These are phyloP conservation scores for Microcebus jonahi DNA, from an alignment of 2,113 vertebrate genomes.

Conservation along the genomic window DNA sequence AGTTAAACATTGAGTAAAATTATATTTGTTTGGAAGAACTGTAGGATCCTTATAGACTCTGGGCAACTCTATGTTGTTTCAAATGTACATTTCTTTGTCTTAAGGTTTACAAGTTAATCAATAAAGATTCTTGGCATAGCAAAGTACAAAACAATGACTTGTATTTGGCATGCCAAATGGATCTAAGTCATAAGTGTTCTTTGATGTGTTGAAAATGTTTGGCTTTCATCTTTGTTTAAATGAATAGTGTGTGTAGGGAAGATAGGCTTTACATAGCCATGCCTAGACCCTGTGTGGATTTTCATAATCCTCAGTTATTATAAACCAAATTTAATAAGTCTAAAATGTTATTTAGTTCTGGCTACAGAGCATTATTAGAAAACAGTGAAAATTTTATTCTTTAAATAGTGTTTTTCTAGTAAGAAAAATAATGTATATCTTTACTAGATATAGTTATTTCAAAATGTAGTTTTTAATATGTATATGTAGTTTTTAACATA, in stretches of 20 bases:
- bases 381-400: slow-evolving; percentile 7
- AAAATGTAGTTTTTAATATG: not conserved
- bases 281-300: not conserved
- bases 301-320: not conserved
- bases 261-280: not conserved
- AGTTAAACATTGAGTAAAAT: not conserved
- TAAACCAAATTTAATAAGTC: not conserved
- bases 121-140: not conserved
- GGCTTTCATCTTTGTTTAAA: not conserved
- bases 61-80: not conserved
- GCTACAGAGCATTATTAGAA: not conserved
- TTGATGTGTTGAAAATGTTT: not conserved
- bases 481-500: not conserved
- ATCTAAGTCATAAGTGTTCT: not conserved
- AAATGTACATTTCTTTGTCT: not conserved
- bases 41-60: not conserved
- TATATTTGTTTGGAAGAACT: not conserved
- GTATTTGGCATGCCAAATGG: not conserved
- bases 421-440: not conserved
- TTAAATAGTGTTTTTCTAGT: slow-evolving; percentile 34
- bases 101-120: slow-evolving; percentile 3
- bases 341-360: not conserved
- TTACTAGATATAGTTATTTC: slow-evolving; percentile 4
- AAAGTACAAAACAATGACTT: not conserved
- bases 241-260: not conserved